Conservation (phyloP, 1,140 invertebrate species). For the Euwallacea fornicatus region DNA sequence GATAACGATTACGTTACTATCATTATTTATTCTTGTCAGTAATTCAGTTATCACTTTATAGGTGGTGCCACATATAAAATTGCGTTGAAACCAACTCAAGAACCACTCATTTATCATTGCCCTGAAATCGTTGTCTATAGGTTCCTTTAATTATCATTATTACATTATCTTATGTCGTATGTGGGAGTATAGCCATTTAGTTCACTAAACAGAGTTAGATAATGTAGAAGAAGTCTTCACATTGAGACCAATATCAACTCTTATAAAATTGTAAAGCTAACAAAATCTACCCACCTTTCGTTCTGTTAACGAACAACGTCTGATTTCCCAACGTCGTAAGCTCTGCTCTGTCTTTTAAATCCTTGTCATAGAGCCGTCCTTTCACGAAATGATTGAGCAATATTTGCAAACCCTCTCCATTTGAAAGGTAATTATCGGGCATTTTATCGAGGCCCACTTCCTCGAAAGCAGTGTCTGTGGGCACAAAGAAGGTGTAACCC, state of each 20-base stretch:
- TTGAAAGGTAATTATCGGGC: conserved; percentile 61
- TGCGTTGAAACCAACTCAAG: no score
- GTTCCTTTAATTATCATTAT: no score
- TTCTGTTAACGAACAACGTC: conserved; percentile 57
- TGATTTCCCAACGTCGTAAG: conserved; percentile 59
- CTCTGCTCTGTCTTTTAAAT: conserved; percentile 58
- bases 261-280: background rate
- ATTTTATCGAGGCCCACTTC: conserved; percentile 58
- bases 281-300: conserved; percentile 51
- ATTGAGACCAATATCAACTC: background rate
- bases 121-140: no score
- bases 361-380: conserved; percentile 61
- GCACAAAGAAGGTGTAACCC: conserved; percentile 67
- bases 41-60: no score
- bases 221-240: background rate
- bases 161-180: no score
- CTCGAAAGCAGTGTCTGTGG: conserved; percentile 62
- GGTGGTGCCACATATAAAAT: no score
- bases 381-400: conserved; percentile 66
- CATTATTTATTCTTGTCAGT: no score
- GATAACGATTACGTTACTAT: no score
- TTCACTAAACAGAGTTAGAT: background rate
- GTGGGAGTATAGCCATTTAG: no score
- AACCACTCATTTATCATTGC: no score
- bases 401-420: conserved; percentile 58